Evolutionary conservation across 2,113 vertebrate species (phyloP).

Genomic region (Alosa alosa): DNA sequence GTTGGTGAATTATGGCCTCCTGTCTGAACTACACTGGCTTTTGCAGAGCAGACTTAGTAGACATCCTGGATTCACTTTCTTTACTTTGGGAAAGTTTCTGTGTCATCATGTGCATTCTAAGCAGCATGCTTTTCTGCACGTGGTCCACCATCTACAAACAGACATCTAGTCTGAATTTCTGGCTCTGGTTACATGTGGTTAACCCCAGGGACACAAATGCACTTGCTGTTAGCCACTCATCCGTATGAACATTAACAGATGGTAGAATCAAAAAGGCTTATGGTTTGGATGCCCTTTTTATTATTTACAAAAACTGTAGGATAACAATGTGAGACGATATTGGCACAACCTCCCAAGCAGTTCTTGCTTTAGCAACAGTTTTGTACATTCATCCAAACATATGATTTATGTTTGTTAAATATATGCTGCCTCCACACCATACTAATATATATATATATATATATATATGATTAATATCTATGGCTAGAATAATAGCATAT

Average conservation of each 20-base stretch:
- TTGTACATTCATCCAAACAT: too few relatives aligned
- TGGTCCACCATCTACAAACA: background rate
- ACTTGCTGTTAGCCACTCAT: background rate
- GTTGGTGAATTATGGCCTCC: background rate
- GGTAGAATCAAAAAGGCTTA: background rate
- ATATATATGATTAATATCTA: background rate
- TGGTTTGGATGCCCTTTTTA: background rate
- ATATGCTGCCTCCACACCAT: background rate
- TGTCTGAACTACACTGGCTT: background rate
- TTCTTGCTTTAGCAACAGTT: too few relatives aligned
- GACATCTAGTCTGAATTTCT: background rate
- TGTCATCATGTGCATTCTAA: background rate
- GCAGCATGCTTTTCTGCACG: background rate
- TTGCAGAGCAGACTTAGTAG: background rate
- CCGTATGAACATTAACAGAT: background rate
- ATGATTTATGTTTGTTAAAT: background rate
- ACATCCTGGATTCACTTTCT: background rate
- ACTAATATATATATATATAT: background rate
- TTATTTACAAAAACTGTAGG: background rate
- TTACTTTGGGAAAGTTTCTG: background rate
- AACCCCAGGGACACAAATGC: background rate
- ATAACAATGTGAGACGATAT: background rate
- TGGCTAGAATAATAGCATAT: background rate
- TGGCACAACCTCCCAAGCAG: too few relatives aligned
- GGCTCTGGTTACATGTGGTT: background rate